Base-by-base conservation (phyloP, 2,113 vertebrate species). In the Perca fluviatilis region DNA sequence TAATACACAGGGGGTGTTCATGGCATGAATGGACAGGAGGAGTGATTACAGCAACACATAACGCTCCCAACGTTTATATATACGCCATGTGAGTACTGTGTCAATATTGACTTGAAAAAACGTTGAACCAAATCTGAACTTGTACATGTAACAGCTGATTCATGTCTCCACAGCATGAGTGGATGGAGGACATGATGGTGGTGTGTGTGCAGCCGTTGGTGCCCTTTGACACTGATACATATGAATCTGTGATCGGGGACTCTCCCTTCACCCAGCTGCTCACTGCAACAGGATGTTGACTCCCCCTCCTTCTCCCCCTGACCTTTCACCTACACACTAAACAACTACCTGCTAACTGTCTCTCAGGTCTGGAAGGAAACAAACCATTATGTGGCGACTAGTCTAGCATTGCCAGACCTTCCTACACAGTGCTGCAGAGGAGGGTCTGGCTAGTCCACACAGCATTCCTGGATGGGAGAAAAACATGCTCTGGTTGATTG, bases 281-380 rank as follows among this genome's bases (percentile, higher is more conserved):
- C 30, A 3, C 3, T 71, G n/a, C 53, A 5, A 68, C 72, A 61
- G 72, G 62, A 73, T 10, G 47, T 12, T 5, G 14, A 50, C 30
- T 1, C 53, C 25, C 16, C 16, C 23, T 49, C 8, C 64, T 9
- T 8, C 27, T 15, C 33, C 19, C 61, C 47, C 13, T 56, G 62
- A 79, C 81, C 81, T 79, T 71, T 78, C 69, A 80, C 33, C 56
- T 9, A 11, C 63, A 27, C 36, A 58, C 50, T 30, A 5, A 49
- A 61, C 58, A 56, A 60, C 60, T 61, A 25, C 33, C 70, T 5
- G 46, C 57, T 7, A 12, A 8, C 19, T 33, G 6, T 13, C 57
- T 61, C 21, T 50, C 13, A 25, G 21, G 19, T 3, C 23, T 30
- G 66, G 50, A 58, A 58, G 57, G 57, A 6, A 16, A 58, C 25